Conservation (phyloP, 2,888 invertebrate species). For the Julus scanicus region DNA sequence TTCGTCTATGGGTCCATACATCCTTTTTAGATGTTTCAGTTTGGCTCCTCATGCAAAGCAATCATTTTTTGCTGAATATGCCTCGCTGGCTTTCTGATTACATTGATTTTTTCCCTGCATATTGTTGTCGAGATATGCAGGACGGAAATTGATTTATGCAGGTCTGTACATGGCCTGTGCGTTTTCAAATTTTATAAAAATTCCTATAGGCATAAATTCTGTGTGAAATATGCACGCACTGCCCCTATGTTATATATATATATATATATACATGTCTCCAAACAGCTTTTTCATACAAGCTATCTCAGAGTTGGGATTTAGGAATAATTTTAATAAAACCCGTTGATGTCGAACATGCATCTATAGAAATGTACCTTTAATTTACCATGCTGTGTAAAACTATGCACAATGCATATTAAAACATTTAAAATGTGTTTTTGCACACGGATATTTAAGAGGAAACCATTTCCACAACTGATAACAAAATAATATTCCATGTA, state of each 20-base stretch:
- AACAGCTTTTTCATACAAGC: neutral
- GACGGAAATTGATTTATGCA: constrained; percentile 40
- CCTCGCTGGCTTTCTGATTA: constrained; percentile 47
- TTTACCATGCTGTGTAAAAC: too few species aligned
- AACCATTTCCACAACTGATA: too few species aligned
- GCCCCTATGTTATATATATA: neutral
- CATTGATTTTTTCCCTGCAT: constrained; percentile 43
- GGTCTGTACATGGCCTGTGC: neutral
- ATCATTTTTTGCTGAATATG: constrained; percentile 47
- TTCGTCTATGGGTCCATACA: constrained; percentile 37
- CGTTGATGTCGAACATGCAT: too few species aligned
- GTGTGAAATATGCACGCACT: neutral
- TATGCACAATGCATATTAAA: too few species aligned
- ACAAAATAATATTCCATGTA: too few species aligned
- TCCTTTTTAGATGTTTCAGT: constrained; percentile 31
- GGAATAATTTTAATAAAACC: neutral
- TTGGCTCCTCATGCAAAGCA: constrained; percentile 45
- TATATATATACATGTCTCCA: neutral
- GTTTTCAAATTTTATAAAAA: neutral
- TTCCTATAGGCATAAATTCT: neutral
- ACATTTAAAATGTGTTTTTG: too few species aligned
- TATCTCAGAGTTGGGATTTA: neutral
- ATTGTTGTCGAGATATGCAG: constrained; percentile 24
- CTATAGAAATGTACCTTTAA: too few species aligned
- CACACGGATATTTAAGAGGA: too few species aligned